Evolutionary conservation across 1,140 invertebrate species (phyloP).

Genomic region (Drosophila kanapiae): DNA sequence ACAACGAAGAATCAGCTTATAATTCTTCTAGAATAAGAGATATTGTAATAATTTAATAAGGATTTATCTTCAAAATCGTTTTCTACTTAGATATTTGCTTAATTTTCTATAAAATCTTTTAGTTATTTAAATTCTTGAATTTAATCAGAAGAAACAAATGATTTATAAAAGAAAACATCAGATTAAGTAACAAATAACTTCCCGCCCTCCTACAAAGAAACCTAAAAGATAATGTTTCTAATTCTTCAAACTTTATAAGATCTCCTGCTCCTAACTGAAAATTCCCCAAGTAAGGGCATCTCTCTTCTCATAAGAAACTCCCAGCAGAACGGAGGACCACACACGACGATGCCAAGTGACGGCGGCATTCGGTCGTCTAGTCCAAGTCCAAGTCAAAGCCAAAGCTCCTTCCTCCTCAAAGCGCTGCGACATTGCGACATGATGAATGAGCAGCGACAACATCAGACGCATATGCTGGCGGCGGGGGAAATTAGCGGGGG

Average conservation of each 20-base stretch:
- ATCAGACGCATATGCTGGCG: constrained; percentile 44
- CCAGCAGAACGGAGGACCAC: constrained; percentile 55
- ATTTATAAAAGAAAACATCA: neutral
- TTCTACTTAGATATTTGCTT: neutral
- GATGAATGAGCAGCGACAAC: constrained; percentile 76
- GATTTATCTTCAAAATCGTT: neutral
- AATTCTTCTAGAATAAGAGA: too few relatives aligned
- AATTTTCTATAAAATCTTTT: neutral
- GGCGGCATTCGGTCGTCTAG: constrained; percentile 52
- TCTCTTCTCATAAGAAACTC: neutral
- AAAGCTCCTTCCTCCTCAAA: constrained; percentile 31
- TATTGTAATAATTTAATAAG: neutral
- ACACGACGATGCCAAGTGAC: constrained; percentile 43
- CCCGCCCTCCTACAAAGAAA: too few relatives aligned
- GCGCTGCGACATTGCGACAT: constrained; percentile 60
- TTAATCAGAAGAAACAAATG: neutral
- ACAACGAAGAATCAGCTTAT: neutral
- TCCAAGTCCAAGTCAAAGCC: constrained; percentile 13
- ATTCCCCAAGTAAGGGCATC: constrained; percentile 2
- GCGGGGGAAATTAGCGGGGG: constrained; percentile 22
- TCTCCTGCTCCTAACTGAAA: neutral
- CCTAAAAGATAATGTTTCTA: neutral
- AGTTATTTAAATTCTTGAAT: too few relatives aligned
- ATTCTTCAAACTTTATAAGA: neutral
- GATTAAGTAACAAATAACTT: too few relatives aligned